phyloP scores from a whole-genome alignment of 2,113 vertebrate genomes.

The Rafetus swinhoei region DNA sequence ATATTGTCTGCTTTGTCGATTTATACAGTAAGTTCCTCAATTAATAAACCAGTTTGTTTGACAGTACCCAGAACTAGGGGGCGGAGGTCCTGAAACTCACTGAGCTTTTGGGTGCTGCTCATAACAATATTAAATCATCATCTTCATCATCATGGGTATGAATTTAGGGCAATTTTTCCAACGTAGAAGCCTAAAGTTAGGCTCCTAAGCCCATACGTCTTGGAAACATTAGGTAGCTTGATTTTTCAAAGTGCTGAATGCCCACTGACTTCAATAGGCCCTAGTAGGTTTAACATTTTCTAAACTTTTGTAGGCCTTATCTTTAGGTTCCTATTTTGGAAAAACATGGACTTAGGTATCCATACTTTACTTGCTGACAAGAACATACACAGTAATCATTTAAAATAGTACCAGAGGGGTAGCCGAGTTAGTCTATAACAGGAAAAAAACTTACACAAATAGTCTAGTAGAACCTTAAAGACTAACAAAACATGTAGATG shows the following conservation, averaged over 20 bases:
- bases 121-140: not conserved
- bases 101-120: not conserved
- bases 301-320: not conserved
- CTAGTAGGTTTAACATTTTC: not conserved
- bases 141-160: not conserved
- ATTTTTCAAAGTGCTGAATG: not conserved
- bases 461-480: too few relatives aligned
- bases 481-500: too few relatives aligned
- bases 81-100: not conserved
- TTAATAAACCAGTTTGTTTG: not conserved
- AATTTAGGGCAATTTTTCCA: not conserved
- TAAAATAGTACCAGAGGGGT: not conserved
- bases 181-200: not conserved
- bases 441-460: too few relatives aligned
- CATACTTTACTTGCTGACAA: not conserved
- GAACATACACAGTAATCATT: not conserved
- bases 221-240: not conserved
- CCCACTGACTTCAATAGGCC: not conserved
- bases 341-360: not conserved
- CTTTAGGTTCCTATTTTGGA: not conserved
- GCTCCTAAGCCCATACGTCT: not conserved
- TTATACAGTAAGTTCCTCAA: not conserved
- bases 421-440: too few relatives aligned
- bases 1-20: not conserved
- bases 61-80: not conserved